phyloP scores from a whole-genome alignment of 2,888 invertebrate genomes.

The Polydrusus pterygomalis region DNA sequence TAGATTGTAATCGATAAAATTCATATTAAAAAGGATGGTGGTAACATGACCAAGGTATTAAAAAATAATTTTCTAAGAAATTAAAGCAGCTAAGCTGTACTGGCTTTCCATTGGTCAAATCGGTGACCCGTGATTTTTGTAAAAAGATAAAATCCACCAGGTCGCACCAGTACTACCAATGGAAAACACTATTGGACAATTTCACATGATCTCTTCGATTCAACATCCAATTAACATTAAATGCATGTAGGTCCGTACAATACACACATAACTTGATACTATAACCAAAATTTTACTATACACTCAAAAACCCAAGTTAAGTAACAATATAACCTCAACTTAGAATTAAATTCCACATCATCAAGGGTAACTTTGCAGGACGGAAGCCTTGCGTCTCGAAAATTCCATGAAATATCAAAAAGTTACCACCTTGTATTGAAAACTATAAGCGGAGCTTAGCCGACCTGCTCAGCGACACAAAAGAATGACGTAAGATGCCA shows the following conservation, averaged over 20 bases:
- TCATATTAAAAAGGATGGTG: not conserved
- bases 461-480: constrained; percentile 30
- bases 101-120: no score
- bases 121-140: no score
- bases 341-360: not conserved
- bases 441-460: constrained; percentile 52
- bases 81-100: no score
- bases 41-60: not conserved
- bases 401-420: constrained; percentile 35
- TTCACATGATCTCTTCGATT: no score
- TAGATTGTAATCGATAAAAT: not conserved
- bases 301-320: not conserved
- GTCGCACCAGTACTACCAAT: no score
- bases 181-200: no score
- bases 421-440: constrained; percentile 30
- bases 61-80: no score
- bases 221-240: no score
- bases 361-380: not conserved
- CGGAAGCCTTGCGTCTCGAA: constrained; percentile 17
- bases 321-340: not conserved
- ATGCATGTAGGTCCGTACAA: no score
- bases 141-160: no score
- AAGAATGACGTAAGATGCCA: not conserved
- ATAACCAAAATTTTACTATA: no score
- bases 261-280: no score